A percentile compares a stretch with the other conserved stretches of the same genome.
These are phyloP conservation scores for Galendromus occidentalis DNA, from an alignment of 1,140 invertebrate genomes.

Conservation along the genomic window DNA sequence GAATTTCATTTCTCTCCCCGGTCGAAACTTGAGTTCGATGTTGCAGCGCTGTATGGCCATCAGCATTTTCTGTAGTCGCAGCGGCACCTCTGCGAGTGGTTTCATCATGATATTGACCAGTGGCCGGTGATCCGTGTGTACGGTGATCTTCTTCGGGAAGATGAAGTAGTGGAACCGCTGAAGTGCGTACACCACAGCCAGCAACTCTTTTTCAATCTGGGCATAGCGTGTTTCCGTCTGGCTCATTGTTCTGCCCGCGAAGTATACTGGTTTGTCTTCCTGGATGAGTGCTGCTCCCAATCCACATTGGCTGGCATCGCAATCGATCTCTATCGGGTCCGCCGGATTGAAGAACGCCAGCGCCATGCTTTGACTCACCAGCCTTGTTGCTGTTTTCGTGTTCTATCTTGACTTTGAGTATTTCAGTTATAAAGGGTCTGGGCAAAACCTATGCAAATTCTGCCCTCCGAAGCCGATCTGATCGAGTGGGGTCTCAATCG, in stretches of 20 bases:
- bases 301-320: conserved; percentile 27
- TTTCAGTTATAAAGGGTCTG: no score
- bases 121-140: conserved; percentile 33
- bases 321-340: conserved; percentile 21
- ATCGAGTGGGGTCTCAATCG: no score
- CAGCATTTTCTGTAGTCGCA: no score
- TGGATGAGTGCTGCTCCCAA: conserved; percentile 29
- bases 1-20: background rate
- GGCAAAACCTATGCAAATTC: no score
- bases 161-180: conserved; percentile 29
- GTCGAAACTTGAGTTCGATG: no score
- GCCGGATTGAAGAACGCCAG: conserved; percentile 23
- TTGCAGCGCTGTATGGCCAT: no score
- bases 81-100: no score
- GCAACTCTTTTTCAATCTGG: conserved; percentile 32
- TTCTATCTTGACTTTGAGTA: no score
- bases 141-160: conserved; percentile 27
- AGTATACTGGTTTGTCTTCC: conserved; percentile 26
- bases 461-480: no score
- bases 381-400: conserved; percentile 28
- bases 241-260: conserved; percentile 25
- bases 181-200: conserved; percentile 30
- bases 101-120: no score
- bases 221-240: conserved; percentile 24
- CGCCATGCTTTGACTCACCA: conserved; percentile 26